These are phyloP conservation scores for Plagodis pulveraria DNA, from an alignment of 2,888 invertebrate genomes.

Conservation along the genomic window DNA sequence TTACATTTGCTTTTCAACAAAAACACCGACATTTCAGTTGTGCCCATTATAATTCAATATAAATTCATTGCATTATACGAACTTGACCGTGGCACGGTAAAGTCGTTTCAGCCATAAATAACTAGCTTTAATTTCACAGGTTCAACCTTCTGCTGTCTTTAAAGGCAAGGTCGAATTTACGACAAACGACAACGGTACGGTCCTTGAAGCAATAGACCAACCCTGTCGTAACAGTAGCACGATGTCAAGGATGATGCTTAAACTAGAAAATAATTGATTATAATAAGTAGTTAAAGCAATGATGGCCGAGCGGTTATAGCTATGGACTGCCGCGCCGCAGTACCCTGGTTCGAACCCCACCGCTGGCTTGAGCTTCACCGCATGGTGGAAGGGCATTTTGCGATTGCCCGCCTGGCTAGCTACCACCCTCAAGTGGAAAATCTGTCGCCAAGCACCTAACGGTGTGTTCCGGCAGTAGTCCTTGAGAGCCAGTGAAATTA, in stretches of 20 bases:
- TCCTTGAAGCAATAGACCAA: constrained; percentile 4
- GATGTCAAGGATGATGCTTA: background rate
- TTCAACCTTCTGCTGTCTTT: constrained; percentile 12
- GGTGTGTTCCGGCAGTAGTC: no score
- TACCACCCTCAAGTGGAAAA: no score
- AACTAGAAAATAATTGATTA: background rate
- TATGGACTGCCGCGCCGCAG: no score
- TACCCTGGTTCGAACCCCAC: no score
- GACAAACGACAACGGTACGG: constrained; percentile 5
- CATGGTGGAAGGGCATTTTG: no score
- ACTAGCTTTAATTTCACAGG: constrained; percentile 4
- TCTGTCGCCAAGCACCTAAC: no score
- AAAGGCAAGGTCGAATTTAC: constrained; percentile 5
- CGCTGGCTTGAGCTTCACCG: no score
- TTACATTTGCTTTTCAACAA: background rate
- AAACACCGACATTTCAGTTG: background rate
- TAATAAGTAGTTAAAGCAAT: no score
- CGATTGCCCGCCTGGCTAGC: no score
- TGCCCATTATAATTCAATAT: no score
- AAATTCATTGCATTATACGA: background rate
- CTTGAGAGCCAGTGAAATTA: no score
- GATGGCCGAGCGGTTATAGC: no score
- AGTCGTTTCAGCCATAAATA: constrained; percentile 9
- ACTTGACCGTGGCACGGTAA: constrained; percentile 17
- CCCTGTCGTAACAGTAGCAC: background rate